Evolutionary conservation across 1,140 invertebrate genomes (phyloP).

Genomic region (Pseudoatta argentina): DNA sequence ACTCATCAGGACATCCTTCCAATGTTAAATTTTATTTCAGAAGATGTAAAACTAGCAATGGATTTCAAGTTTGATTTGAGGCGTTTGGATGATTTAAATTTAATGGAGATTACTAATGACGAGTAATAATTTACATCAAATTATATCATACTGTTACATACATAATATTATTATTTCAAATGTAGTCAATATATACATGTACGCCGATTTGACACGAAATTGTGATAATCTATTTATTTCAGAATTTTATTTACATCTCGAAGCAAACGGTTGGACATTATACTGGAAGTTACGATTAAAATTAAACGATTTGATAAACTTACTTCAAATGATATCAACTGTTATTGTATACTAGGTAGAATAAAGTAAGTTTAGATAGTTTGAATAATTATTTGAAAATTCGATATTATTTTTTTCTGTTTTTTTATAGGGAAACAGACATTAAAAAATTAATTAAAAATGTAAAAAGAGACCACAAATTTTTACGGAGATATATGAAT

Average conservation of each 20-base stretch:
- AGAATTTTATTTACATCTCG: slow-evolving; percentile 75
- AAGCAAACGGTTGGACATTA: slow-evolving; percentile 73
- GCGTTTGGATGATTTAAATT: slow-evolving; percentile 67
- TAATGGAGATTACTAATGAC: slow-evolving; percentile 73
- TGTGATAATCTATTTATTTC: slow-evolving; percentile 60
- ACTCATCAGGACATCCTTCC: slow-evolving; percentile 71
- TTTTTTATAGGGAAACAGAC: slow-evolving; percentile 73
- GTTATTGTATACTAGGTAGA: slow-evolving; percentile 73
- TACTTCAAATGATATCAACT: slow-evolving; percentile 67
- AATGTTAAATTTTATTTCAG: slow-evolving; percentile 73
- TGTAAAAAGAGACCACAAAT: slow-evolving; percentile 77
- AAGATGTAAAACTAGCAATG: slow-evolving; percentile 76
- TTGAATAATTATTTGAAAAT: background rate
- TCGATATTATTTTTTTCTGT: slow-evolving; percentile 2
- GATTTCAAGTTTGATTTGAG: slow-evolving; percentile 79
- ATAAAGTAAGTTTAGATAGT: slow-evolving; percentile 72
- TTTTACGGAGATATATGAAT: slow-evolving; percentile 76
- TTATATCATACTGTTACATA: background rate
- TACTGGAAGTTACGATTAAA: slow-evolving; percentile 73
- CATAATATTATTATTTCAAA: slow-evolving; percentile 21
- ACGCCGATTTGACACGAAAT: background rate
- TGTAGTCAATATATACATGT: background rate
- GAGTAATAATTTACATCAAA: slow-evolving; percentile 69
- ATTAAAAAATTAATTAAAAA: slow-evolving; percentile 77
- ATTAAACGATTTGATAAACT: slow-evolving; percentile 77